phyloP scores from a whole-genome alignment of 1,140 invertebrate genomes.

The Penaeus japonicus region DNA sequence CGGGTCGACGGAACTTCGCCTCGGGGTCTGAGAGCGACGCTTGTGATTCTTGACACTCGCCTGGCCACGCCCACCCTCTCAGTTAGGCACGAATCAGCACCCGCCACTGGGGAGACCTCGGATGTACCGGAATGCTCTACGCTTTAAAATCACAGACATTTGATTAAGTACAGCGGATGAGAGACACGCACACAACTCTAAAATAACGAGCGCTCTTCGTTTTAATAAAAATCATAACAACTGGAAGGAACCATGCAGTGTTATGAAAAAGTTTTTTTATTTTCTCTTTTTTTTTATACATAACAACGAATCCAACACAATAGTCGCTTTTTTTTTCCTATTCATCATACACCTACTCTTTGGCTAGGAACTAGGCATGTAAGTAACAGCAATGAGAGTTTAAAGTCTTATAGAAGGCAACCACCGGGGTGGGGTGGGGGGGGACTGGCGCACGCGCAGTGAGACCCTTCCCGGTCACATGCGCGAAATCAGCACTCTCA shows the following conservation, averaged over 20 bases:
- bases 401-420: slow-evolving; percentile 44
- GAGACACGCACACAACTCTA: slow-evolving; percentile 24
- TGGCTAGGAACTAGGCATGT: slow-evolving; percentile 58
- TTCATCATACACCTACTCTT: slow-evolving; percentile 54
- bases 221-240: slow-evolving; percentile 20
- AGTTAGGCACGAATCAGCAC: not conserved
- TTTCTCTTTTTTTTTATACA: slow-evolving; percentile 14
- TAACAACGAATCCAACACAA: slow-evolving; percentile 44
- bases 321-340: slow-evolving; percentile 31
- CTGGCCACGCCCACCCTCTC: no score
- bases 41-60: not conserved
- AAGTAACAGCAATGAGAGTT: slow-evolving; percentile 39
- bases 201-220: not conserved
- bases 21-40: slow-evolving; percentile 11
- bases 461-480: not conserved
- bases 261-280: slow-evolving; percentile 23
- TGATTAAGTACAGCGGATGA: slow-evolving; percentile 49
- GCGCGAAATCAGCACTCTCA: not conserved
- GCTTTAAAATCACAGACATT: slow-evolving; percentile 54
- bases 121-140: slow-evolving; percentile 47
- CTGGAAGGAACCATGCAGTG: slow-evolving; percentile 54
- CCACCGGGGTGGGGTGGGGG: not conserved
- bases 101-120: not conserved
- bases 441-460: slow-evolving; percentile 32
- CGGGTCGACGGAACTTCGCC: not conserved